A percentile compares a stretch with the other conserved stretches of the same genome.
phyloP scores from a whole-genome alignment of 2,888 invertebrate species.

The Proisotoma minuta region DNA sequence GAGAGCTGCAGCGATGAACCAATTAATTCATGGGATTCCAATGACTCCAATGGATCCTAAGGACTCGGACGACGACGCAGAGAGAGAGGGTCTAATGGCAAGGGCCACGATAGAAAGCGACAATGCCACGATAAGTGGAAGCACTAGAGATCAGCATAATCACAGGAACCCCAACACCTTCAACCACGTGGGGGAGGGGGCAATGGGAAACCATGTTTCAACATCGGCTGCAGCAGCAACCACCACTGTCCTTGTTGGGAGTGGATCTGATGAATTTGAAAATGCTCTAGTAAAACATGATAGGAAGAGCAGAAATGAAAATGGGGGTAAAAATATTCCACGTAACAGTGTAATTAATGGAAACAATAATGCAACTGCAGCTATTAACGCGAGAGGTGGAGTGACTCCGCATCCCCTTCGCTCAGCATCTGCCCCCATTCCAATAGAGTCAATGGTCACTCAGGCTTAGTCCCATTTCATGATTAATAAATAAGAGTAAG shows the following conservation, averaged over 20 bases:
- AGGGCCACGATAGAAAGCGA: constrained; percentile 21
- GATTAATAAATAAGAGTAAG: too few species aligned
- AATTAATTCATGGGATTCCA: constrained; percentile 44
- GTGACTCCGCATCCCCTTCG: too few species aligned
- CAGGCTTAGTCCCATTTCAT: constrained; percentile 7
- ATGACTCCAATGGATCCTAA: constrained; percentile 25
- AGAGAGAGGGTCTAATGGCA: constrained; percentile 36
- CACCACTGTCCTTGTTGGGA: not conserved
- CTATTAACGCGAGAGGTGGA: too few species aligned
- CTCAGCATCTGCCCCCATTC: constrained; percentile 30
- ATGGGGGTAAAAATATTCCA: constrained; percentile 26
- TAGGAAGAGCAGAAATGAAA: constrained; percentile 14
- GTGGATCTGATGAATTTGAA: constrained; percentile 37
- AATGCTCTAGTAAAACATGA: constrained; percentile 30
- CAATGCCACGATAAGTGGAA: constrained; percentile 13
- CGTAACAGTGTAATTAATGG: constrained; percentile 40
- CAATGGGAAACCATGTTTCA: constrained; percentile 22
- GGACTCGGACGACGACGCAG: constrained; percentile 31
- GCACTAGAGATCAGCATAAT: constrained; percentile 3
- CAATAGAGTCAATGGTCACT: constrained; percentile 32
- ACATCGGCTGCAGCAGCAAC: not conserved
- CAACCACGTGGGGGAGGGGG: constrained; percentile 18
- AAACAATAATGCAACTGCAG: constrained; percentile 40
- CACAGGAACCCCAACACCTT: constrained; percentile 24
- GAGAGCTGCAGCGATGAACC: constrained; percentile 50